These are phyloP conservation scores for Phalacrocorax pelagicus DNA, from an alignment of 2,113 vertebrate genomes.

Conservation along the genomic window DNA sequence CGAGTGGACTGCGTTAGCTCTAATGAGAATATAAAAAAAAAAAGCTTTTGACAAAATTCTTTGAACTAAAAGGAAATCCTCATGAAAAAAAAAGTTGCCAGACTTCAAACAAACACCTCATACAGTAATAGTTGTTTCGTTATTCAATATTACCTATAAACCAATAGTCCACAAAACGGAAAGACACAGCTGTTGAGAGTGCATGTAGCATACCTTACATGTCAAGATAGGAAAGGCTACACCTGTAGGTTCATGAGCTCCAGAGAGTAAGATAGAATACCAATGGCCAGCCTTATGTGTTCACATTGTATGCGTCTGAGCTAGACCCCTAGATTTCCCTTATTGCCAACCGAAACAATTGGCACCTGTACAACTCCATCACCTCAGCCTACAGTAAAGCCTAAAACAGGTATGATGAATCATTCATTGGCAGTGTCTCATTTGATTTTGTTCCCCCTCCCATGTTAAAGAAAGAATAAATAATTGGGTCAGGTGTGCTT, in stretches of 20 bases:
- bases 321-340: neutral
- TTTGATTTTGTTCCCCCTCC: neutral
- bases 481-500: neutral
- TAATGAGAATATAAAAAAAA: neutral
- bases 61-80: neutral
- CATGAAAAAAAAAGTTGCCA: neutral
- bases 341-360: accelerated
- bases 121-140: neutral
- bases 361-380: neutral
- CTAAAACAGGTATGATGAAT: neutral
- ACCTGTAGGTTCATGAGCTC: neutral
- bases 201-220: neutral
- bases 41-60: neutral
- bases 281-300: neutral
- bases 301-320: neutral
- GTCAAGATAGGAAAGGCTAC: neutral
- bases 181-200: neutral
- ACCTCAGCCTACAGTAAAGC: neutral
- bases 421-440: neutral
- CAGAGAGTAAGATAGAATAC: neutral
- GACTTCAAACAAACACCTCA: neutral
- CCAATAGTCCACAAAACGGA: neutral
- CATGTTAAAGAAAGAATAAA: neutral
- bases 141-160: neutral
- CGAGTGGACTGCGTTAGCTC: neutral